Conservation (phyloP, 2,797 vertebrate genomes). For the Enteromius treurensis region DNA sequence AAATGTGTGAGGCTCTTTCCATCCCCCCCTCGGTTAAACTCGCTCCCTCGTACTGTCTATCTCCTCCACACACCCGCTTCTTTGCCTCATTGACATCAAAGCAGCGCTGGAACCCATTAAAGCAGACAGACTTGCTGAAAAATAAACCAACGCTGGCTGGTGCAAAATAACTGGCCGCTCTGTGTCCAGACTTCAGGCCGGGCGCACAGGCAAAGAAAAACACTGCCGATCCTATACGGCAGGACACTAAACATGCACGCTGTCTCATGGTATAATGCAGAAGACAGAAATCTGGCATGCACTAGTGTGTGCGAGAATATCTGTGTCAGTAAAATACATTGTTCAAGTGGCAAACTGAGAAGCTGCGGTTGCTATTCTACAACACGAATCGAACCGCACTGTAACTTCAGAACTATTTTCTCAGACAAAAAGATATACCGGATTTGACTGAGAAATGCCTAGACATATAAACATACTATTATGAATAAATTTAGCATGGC, state of each 20-base stretch:
- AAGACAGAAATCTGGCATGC: conserved; percentile 52
- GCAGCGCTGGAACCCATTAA: conserved; percentile 64
- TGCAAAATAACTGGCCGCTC: conserved; percentile 51
- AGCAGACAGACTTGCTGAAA: conserved; percentile 63
- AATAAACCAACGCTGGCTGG: conserved; percentile 60
- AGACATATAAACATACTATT: conserved; percentile 32
- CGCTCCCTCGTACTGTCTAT: conserved; percentile 48
- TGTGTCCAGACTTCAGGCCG: conserved; percentile 48
- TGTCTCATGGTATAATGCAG: conserved; percentile 39
- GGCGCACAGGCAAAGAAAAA: conserved; percentile 54
- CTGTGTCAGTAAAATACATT: neutral
- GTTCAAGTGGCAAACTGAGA: conserved; percentile 13
- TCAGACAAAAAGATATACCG: conserved; percentile 1
- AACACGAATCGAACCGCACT: conserved; percentile 14
- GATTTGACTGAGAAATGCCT: conserved; percentile 27
- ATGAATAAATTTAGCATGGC: conserved; percentile 30
- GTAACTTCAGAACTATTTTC: conserved; percentile 11
- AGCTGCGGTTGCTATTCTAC: conserved; percentile 7
- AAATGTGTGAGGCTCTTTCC: conserved; percentile 21
- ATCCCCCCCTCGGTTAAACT: conserved; percentile 16
- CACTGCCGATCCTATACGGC: conserved; percentile 52
- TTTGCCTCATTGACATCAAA: conserved; percentile 62
- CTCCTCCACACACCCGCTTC: conserved; percentile 52
- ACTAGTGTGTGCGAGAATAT: conserved; percentile 35
- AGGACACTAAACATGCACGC: conserved; percentile 56